Evolutionary conservation across 1,140 invertebrate species (phyloP).

Genomic region (Luehdorfia chinensis): DNA sequence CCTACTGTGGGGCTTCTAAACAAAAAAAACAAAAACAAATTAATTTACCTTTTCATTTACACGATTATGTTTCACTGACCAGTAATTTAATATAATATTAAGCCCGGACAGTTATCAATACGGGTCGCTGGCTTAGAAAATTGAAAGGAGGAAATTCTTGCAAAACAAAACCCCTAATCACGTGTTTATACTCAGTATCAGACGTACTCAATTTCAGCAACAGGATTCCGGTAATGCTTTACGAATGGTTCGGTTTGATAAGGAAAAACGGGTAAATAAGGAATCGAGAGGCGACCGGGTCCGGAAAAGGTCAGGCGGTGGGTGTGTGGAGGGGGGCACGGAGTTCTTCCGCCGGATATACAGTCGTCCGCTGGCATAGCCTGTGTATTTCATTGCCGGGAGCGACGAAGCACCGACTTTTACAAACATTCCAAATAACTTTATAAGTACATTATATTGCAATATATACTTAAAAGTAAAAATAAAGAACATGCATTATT

Average conservation of each 20-base stretch:
- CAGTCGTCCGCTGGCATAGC: slow-evolving; percentile 34
- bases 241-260: slow-evolving; percentile 62
- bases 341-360: slow-evolving; percentile 43
- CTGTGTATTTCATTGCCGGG: slow-evolving; percentile 36
- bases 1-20: no score
- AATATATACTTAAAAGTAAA: no score
- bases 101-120: slow-evolving; percentile 9
- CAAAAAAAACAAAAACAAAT: no score
- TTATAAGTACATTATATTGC: no score
- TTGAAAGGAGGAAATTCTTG: slow-evolving; percentile 25
- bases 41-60: slow-evolving; percentile 1
- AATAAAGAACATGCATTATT: no score
- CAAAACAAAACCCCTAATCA: slow-evolving; percentile 36
- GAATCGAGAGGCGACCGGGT: slow-evolving; percentile 39
- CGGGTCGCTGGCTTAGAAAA: slow-evolving; percentile 19
- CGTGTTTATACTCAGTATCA: slow-evolving; percentile 35
- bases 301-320: slow-evolving; percentile 42
- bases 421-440: slow-evolving; percentile 32
- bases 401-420: slow-evolving; percentile 34
- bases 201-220: slow-evolving; percentile 43
- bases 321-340: slow-evolving; percentile 19
- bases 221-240: slow-evolving; percentile 55
- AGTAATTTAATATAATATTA: background rate
- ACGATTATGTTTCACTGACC: background rate
- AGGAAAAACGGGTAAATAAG: slow-evolving; percentile 71